Percentiles rank a stretch among this genome's conserved stretches.
Conservation (phyloP, 2,113 vertebrate species). For the Lipophrys pholis region DNA sequence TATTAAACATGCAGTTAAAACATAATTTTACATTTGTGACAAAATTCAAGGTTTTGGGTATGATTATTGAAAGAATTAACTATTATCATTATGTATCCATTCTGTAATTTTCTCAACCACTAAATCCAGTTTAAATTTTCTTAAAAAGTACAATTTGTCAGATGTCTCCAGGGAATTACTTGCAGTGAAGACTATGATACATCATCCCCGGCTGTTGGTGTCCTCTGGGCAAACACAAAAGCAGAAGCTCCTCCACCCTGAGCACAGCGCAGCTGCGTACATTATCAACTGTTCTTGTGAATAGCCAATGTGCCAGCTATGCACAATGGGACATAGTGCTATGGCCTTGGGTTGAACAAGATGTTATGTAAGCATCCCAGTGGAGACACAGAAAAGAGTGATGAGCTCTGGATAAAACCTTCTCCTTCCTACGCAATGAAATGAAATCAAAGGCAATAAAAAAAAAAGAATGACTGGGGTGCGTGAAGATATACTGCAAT, state of each 20-base stretch:
- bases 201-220: neutral
- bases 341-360: conserved; percentile 56
- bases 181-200: neutral
- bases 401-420: conserved; percentile 42
- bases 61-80: too few species aligned
- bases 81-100: too few species aligned
- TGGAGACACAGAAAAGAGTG: conserved; percentile 26
- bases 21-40: too few species aligned
- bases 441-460: conserved; percentile 50
- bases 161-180: neutral
- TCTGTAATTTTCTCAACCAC: too few species aligned
- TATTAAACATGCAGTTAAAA: too few species aligned
- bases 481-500: conserved; percentile 29
- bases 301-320: conserved; percentile 11
- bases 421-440: conserved; percentile 38
- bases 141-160: neutral
- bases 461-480: conserved; percentile 44
- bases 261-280: conserved; percentile 15
- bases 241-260: neutral
- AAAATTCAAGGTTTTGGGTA: too few species aligned
- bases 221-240: conserved; percentile 17
- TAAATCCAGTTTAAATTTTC: neutral
- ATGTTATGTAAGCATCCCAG: conserved; percentile 48
- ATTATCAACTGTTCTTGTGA: conserved; percentile 31
- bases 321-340: conserved; percentile 30